phyloP scores from a whole-genome alignment of 2,888 invertebrate species.

The Nudaria mundana region DNA sequence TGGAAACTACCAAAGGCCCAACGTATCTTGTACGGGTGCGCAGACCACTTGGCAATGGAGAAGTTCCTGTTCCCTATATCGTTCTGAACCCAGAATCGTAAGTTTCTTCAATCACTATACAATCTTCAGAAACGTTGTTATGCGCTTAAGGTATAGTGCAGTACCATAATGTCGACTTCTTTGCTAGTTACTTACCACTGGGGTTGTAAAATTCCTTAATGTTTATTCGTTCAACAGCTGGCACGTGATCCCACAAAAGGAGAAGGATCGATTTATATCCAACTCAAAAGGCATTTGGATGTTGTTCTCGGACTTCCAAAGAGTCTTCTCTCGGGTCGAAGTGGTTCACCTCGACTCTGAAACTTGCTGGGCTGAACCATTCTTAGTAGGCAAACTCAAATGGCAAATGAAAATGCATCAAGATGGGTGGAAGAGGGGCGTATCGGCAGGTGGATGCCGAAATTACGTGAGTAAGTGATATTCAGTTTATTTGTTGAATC shows the following conservation, averaged over 20 bases:
- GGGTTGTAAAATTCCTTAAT: no score
- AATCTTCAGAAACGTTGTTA: no score
- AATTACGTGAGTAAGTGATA: conserved; percentile 86
- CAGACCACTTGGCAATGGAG: conserved; percentile 50
- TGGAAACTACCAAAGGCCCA: conserved; percentile 51
- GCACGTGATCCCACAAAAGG: conserved; percentile 87
- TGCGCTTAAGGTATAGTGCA: no score
- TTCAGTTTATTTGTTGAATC: not conserved
- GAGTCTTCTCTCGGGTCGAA: conserved; percentile 91
- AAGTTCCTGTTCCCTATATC: conserved; percentile 43
- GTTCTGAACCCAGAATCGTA: conserved; percentile 42
- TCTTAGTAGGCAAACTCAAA: conserved; percentile 86
- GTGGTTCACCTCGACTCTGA: conserved; percentile 93
- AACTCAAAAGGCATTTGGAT: conserved; percentile 91
- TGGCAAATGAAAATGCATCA: conserved; percentile 95
- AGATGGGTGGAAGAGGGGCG: conserved; percentile 92
- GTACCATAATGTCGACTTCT: no score
- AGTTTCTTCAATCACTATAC: no score
- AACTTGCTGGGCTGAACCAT: conserved; percentile 91
- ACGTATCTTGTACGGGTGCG: conserved; percentile 52
- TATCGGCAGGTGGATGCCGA: conserved; percentile 94
- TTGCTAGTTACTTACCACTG: no score
- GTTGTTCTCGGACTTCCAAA: conserved; percentile 90
- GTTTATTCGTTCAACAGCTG: conserved; percentile 82
- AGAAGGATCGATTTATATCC: conserved; percentile 86